A percentile compares a stretch with the other conserved stretches of the same genome.
Conservation (phyloP, 2,888 invertebrate genomes). For the Idaea aversata region DNA sequence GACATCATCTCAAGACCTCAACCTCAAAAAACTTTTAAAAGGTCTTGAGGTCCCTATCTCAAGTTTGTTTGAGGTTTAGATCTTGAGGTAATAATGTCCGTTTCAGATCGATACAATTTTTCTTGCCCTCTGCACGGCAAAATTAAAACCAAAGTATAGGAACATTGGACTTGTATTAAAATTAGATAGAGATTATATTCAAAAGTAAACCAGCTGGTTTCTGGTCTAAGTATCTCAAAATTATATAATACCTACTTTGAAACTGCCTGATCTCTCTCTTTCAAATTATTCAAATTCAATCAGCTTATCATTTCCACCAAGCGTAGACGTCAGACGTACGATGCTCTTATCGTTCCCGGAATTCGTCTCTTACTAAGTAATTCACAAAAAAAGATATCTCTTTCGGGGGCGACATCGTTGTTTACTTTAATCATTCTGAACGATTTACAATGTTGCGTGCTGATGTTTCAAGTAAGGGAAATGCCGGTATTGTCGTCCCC, state of each 20-base stretch:
- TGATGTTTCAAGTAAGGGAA: slow-evolving; percentile 27
- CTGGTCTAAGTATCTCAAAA: no score
- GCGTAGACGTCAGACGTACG: slow-evolving; percentile 46
- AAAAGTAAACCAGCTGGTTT: no score
- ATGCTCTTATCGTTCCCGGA: slow-evolving; percentile 71
- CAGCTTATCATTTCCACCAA: slow-evolving; percentile 37
- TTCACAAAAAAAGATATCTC: slow-evolving; percentile 68
- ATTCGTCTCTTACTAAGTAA: slow-evolving; percentile 73
- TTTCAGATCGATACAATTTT: no score
- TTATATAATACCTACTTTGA: background rate
- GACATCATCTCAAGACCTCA: no score
- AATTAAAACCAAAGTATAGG: no score
- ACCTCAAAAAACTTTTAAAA: no score
- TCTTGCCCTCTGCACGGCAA: no score
- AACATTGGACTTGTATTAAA: no score
- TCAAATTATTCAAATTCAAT: background rate
- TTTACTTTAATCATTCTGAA: slow-evolving; percentile 66
- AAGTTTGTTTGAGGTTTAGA: no score
- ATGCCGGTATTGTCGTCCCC: background rate
- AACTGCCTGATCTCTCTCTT: slow-evolving; percentile 1
- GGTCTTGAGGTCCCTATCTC: no score
- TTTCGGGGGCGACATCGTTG: slow-evolving; percentile 62
- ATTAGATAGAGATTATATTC: no score
- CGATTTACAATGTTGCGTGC: slow-evolving; percentile 55
- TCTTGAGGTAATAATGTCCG: no score